phyloP scores from a whole-genome alignment of 2,113 vertebrate species.

The Genyomyrus donnyi region DNA sequence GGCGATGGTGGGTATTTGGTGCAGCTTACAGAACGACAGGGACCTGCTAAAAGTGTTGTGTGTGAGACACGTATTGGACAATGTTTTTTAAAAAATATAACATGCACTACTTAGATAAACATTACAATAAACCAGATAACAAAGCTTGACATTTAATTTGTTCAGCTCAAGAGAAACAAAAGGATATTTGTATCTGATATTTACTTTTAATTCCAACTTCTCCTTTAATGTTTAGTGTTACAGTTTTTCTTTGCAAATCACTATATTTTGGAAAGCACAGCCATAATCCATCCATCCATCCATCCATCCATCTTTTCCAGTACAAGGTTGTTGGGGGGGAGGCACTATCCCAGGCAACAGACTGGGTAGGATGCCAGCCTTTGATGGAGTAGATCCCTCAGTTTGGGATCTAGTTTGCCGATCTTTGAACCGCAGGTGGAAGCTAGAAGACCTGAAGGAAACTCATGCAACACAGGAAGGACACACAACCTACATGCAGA shows the following conservation, averaged over 20 bases:
- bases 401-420: not conserved
- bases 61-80: not conserved
- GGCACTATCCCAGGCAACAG: not conserved
- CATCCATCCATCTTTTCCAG: not conserved
- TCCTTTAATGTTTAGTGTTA: slow-evolving; percentile 15
- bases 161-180: not conserved
- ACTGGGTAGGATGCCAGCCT: not conserved
- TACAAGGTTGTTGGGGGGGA: not conserved
- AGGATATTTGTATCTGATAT: not conserved
- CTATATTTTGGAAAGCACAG: not conserved
- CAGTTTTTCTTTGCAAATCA: not conserved
- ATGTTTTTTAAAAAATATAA: not conserved
- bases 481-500: not conserved
- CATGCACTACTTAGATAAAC: not conserved
- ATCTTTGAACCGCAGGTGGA: not conserved
- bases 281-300: not conserved
- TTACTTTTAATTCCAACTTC: not conserved
- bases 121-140: not conserved
- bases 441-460: not conserved
- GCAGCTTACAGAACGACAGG: not conserved
- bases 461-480: not conserved
- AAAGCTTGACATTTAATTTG: not conserved
- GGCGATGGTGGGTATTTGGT: slow-evolving; percentile 46
- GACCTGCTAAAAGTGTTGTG: not conserved
- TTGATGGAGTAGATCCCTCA: not conserved